Conservation (phyloP, 2,113 vertebrate species). For the Prietella phreatophila region DNA sequence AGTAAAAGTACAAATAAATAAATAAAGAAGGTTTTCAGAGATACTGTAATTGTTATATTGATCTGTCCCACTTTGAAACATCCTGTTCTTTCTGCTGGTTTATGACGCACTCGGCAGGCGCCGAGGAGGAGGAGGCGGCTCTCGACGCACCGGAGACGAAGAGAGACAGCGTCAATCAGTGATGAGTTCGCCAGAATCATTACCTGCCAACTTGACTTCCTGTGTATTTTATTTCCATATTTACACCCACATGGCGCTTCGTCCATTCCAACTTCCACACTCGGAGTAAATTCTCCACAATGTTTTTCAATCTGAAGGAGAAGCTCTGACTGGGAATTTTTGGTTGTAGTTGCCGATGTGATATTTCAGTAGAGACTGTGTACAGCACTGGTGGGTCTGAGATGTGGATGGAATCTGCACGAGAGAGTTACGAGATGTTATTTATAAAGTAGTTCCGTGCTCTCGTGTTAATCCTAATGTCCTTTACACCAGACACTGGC, state of each 20-base stretch:
- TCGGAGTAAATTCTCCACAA: slow-evolving; percentile 33
- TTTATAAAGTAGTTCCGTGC: background rate
- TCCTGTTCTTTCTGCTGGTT: slow-evolving; percentile 11
- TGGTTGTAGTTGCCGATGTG: background rate
- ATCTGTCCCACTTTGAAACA: background rate
- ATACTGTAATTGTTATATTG: slow-evolving; percentile 12
- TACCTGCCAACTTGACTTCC: slow-evolving; percentile 47
- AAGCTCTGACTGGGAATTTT: background rate
- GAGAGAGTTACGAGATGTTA: background rate
- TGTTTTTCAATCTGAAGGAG: slow-evolving; percentile 8
- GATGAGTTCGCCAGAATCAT: slow-evolving; percentile 48
- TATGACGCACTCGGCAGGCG: background rate
- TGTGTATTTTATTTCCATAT: slow-evolving; percentile 48
- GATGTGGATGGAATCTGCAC: background rate
- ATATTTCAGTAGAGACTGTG: background rate
- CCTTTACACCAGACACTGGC: background rate
- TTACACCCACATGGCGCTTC: slow-evolving; percentile 49
- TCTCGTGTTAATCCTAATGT: background rate
- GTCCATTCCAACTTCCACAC: slow-evolving; percentile 27
- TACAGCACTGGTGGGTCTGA: background rate
- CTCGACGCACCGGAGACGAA: slow-evolving; percentile 19
- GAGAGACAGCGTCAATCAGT: slow-evolving; percentile 47
- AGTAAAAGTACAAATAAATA: background rate
- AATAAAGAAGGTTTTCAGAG: background rate
- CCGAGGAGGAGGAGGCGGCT: background rate